phyloP scores from a whole-genome alignment of 2,797 vertebrate genomes.

The Scleropages formosus region DNA sequence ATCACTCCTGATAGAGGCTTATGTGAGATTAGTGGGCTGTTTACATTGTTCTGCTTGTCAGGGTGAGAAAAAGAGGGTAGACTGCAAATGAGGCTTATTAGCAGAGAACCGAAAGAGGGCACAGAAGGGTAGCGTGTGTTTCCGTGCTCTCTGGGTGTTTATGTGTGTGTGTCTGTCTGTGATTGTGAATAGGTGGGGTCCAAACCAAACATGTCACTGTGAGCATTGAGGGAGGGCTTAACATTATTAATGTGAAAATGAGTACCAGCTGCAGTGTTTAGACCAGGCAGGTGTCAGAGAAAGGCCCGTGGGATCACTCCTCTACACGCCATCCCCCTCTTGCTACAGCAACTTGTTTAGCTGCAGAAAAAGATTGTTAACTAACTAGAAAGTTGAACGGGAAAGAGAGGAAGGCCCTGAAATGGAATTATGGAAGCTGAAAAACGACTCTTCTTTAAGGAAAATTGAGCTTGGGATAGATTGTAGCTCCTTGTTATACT shows the following conservation, averaged over 20 bases:
- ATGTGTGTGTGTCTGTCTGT: no score
- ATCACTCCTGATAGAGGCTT: conserved; percentile 2
- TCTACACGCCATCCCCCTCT: neutral
- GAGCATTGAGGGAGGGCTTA: conserved; percentile 20
- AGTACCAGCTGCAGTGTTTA: conserved; percentile 30
- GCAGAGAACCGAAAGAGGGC: conserved; percentile 3
- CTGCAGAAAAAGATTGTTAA: conserved; percentile 24
- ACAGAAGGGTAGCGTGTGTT: conserved; percentile 12
- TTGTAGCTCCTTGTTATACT: no score
- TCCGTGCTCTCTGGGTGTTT: no score
- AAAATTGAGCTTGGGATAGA: no score
- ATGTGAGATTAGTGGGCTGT: conserved; percentile 17
- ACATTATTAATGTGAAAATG: conserved; percentile 31
- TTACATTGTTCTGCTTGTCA: conserved; percentile 4
- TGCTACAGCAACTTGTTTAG: conserved; percentile 23
- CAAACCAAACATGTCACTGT: conserved; percentile 10
- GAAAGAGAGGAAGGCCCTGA: neutral
- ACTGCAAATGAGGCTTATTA: conserved; percentile 22
- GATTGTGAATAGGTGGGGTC: conserved; percentile 6
- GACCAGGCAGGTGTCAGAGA: conserved; percentile 28
- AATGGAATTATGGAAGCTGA: no score
- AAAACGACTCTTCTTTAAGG: no score
- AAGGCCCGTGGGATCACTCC: neutral
- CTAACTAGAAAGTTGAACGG: conserved; percentile 22
- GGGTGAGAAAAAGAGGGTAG: conserved; percentile 13